Evolutionary conservation across 2,113 vertebrate species (phyloP).

Genomic region (Blennius ocellaris): DNA sequence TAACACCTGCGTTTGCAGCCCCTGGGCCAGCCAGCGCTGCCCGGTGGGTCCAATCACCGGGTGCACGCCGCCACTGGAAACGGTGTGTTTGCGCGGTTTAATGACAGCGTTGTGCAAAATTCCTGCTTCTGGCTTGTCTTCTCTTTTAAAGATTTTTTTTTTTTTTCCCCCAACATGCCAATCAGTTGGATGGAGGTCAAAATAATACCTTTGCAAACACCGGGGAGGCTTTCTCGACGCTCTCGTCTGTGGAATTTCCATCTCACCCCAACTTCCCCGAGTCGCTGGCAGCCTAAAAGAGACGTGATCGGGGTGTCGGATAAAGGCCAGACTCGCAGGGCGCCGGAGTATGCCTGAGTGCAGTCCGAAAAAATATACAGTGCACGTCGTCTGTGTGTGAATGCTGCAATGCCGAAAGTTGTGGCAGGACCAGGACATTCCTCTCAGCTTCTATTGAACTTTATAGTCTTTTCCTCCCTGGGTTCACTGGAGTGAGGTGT

Average conservation of each 20-base stretch:
- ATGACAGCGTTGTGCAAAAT: conserved; percentile 10
- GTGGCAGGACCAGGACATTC: conserved; percentile 43
- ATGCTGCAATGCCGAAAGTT: conserved; percentile 15
- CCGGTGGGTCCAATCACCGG: neutral
- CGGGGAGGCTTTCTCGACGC: conserved; percentile 21
- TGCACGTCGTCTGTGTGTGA: conserved; percentile 8
- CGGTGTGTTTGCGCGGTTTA: neutral
- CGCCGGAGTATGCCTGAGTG: neutral
- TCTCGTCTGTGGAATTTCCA: conserved; percentile 31
- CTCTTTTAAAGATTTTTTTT: conserved; percentile 11
- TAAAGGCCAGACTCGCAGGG: neutral
- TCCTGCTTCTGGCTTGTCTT: conserved; percentile 12
- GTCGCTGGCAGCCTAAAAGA: conserved; percentile 10
- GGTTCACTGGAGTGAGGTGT: conserved; percentile 17
- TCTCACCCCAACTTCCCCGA: conserved; percentile 10
- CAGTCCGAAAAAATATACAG: neutral
- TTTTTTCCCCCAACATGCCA: neutral
- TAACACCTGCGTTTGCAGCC: neutral
- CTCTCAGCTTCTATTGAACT: conserved; percentile 39
- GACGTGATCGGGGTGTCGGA: conserved; percentile 11
- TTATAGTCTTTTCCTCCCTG: conserved; percentile 32
- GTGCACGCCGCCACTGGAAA: conserved; percentile 2
- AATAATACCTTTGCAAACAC: conserved; percentile 3
- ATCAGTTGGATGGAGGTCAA: neutral
- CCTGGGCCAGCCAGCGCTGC: neutral